Evolutionary conservation across 1,140 invertebrate species (phyloP), one percentile per base, ranked within the genome.

Genomic region (Drosophila nigrodunni): DNA sequence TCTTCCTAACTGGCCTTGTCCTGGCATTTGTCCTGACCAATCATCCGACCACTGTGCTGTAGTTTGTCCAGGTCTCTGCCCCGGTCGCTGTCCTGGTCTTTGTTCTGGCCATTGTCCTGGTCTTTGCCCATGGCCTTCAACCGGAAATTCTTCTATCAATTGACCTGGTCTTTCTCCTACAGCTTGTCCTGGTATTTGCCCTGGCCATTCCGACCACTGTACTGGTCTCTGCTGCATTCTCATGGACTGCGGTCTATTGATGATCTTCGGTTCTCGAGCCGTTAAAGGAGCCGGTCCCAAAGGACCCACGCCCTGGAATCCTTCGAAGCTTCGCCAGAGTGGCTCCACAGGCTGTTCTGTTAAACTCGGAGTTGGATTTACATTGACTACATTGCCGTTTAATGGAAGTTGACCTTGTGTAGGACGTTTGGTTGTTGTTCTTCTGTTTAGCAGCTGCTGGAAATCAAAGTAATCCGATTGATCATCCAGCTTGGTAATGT

Each of bases 391-490:
- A 58, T 37, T 59, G 13, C 11, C 9, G 8, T 57, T 44, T 8
- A 10, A 3, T 21, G 34, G 15, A 10, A 15, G 30, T 15, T 34
- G 44, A 15, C 11, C 2, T 2, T 61, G 0, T 25, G 34, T 13
- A 30, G 61, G 37, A 65, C 10, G 30, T 15, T 35, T 34, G 39
- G 49, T 21, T 13, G 41, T 13, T 10, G 9, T 34, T 35, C 13
- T 37, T 34, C 13, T 44, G 0, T 0, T 30, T 6, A 77, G 46
- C 5, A 74, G 3, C 10, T 75, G 21, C 39, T 65, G 43, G 8
- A 78, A 71, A 43, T 76, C 76, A 34, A 76, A 71, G 60, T 35
- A 75, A 3, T 35, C 1, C 9, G 66, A 60, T 3, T 60, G 9
- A 13, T 21, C 9, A 47, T 75, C 57, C 39, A 75, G 46, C 5